Evolutionary conservation across 2,113 vertebrate genomes (phyloP).

Genomic region (Phycodurus eques): DNA sequence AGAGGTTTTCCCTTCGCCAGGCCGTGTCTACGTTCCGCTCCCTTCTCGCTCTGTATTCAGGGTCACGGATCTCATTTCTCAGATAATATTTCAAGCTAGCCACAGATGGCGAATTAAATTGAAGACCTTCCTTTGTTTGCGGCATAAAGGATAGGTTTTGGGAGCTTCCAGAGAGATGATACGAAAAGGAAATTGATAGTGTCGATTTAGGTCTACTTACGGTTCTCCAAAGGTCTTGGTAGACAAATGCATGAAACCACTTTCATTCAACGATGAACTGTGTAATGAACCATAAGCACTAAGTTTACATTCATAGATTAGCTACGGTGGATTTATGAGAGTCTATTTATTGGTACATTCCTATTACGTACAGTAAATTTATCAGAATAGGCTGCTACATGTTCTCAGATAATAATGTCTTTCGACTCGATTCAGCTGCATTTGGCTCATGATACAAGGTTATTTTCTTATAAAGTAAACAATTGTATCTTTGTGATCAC

Average conservation of each 20-base stretch:
- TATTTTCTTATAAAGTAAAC: too few species aligned
- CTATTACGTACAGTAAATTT: too few species aligned
- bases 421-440: too few species aligned
- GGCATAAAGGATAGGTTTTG: constrained; percentile 51
- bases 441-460: too few species aligned
- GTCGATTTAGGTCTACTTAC: constrained; percentile 43
- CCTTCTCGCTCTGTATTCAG: constrained; percentile 74
- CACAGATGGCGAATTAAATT: constrained; percentile 79
- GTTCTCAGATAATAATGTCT: too few species aligned
- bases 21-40: constrained; percentile 48
- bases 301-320: background rate
- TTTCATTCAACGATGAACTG: background rate
- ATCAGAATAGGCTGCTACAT: too few species aligned
- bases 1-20: constrained; percentile 43
- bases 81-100: constrained; percentile 76
- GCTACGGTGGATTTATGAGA: background rate
- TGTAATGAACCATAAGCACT: background rate
- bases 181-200: constrained; percentile 44
- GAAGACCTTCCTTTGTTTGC: constrained; percentile 67
- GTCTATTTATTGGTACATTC: too few species aligned
- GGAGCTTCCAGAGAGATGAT: constrained; percentile 34
- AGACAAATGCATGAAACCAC: constrained; percentile 32
- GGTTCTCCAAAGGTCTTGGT: constrained; percentile 29
- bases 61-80: constrained; percentile 82
- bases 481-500: too few species aligned